phyloP scores from a whole-genome alignment of 1,140 invertebrate genomes.

The Armadillidium nasatum region DNA sequence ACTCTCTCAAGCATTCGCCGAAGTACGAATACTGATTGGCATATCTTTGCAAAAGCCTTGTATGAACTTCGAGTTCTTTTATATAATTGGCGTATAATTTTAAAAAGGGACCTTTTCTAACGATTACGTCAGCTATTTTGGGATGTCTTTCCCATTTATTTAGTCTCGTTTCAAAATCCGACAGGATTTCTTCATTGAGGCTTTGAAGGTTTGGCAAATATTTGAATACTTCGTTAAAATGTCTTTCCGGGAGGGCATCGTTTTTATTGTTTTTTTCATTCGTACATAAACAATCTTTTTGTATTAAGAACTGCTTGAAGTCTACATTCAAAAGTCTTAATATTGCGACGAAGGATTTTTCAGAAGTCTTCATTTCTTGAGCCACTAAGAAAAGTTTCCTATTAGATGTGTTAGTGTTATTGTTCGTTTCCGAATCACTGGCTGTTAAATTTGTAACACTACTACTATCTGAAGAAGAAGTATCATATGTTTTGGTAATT shows the following conservation, averaged over 20 bases:
- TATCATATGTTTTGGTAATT: neutral
- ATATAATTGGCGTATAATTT: constrained; percentile 70
- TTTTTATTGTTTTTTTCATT: constrained; percentile 49
- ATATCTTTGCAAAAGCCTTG: constrained; percentile 59
- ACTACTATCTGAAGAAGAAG: neutral
- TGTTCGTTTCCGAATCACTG: neutral
- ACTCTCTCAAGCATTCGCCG: constrained; percentile 59
- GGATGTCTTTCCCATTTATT: constrained; percentile 58
- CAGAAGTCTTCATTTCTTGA: constrained; percentile 64
- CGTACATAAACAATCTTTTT: constrained; percentile 50
- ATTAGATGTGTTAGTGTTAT: constrained; percentile 11
- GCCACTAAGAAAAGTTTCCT: constrained; percentile 55
- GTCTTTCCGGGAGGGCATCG: constrained; percentile 54
- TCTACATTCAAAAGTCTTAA: constrained; percentile 64
- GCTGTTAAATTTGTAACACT: neutral
- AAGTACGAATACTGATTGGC: constrained; percentile 61
- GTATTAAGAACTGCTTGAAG: constrained; percentile 56
- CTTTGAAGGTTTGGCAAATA: constrained; percentile 58
- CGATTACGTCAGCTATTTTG: constrained; percentile 68
- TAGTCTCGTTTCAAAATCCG: constrained; percentile 61
- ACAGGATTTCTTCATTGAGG: constrained; percentile 63
- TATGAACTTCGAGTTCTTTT: constrained; percentile 63
- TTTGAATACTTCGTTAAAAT: constrained; percentile 58
- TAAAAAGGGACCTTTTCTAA: constrained; percentile 68
- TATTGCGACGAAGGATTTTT: constrained; percentile 65